A percentile compares a stretch with the other conserved stretches of the same genome.
These are phyloP conservation scores for Myotis findleyi DNA, from an alignment of 2,797 vertebrate genomes.

Conservation along the genomic window DNA sequence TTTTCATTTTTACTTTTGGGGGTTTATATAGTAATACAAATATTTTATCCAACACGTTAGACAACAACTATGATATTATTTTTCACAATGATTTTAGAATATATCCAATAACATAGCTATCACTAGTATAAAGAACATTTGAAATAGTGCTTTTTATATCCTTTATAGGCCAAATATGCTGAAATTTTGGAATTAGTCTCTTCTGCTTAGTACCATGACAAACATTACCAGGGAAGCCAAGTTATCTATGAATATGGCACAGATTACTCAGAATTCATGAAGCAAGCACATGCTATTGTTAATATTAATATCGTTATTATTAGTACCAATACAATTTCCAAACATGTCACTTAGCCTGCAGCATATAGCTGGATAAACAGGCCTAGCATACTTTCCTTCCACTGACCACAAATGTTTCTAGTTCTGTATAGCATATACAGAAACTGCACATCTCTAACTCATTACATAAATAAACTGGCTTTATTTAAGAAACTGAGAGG, in stretches of 20 bases:
- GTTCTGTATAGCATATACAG: not conserved
- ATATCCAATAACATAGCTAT: not conserved
- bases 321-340: not conserved
- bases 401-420: not conserved
- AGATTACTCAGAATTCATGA: not conserved
- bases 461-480: slow-evolving; percentile 17
- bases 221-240: not conserved
- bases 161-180: not conserved
- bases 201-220: not conserved
- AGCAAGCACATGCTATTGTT: not conserved
- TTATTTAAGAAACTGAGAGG: not conserved
- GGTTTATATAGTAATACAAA: not conserved
- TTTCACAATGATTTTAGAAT: not conserved
- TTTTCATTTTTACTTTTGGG: not conserved
- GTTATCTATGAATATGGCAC: not conserved
- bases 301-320: slow-evolving; percentile 39
- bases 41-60: not conserved
- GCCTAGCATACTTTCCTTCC: not conserved
- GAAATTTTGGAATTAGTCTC: not conserved
- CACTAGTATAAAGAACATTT: not conserved
- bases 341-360: not conserved
- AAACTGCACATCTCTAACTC: not conserved
- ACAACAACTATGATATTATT: not conserved
- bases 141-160: not conserved
- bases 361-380: not conserved